Base-by-base conservation (phyloP, 30 jellyfish, hydroid and myxozoan species). In the Mastigias papua region DNA sequence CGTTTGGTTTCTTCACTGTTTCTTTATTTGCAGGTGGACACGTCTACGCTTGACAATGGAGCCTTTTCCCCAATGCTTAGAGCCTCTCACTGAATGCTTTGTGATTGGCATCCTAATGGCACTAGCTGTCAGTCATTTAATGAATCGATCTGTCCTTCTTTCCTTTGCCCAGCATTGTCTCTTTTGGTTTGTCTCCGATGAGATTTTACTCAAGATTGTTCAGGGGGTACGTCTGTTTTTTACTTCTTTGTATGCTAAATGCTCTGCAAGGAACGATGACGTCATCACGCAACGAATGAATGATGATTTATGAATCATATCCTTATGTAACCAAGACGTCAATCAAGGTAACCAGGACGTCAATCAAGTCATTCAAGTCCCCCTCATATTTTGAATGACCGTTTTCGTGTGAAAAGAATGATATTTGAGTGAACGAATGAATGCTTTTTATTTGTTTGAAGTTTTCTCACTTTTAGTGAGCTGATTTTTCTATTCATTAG, bases 71-170 rank as follows among this genome's bases (percentile, higher is more conserved):
- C 89, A 87, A 54, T 76, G 90, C 30, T 48, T 93, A 37, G 98
- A 93, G 84, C 98, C 98, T 19, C 82, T 93, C 26, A 88, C 96
- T 22, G 98, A 93, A 73, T 88, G 97, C 76, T 61, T 93, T 49
- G 87, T 87, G 73, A 50, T 88, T 54, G 98, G 98, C 71, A 29
- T 81, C 7, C 27, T 82, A 17, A 84, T 88, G 83, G 79, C 98
- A 0, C 81, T 76, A 62, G 83, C 92, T 34, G 81, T 84, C 87
- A 76, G 68, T 57, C 86, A 78, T 62, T 86, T 93, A 67, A 82
- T 74, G 30, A 66, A 69, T 25, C 50, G 89, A 10, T 42, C 97
- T 8, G 34, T 93, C 73, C 32, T 81, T 28, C 60, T 65, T 25
- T 31, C 89, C 9, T 76, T 81, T 25, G 69, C 84, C 1, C 83